These are phyloP conservation scores for Pagetopsis macropterus DNA, from an alignment of 2,797 vertebrate genomes.

Conservation along the genomic window DNA sequence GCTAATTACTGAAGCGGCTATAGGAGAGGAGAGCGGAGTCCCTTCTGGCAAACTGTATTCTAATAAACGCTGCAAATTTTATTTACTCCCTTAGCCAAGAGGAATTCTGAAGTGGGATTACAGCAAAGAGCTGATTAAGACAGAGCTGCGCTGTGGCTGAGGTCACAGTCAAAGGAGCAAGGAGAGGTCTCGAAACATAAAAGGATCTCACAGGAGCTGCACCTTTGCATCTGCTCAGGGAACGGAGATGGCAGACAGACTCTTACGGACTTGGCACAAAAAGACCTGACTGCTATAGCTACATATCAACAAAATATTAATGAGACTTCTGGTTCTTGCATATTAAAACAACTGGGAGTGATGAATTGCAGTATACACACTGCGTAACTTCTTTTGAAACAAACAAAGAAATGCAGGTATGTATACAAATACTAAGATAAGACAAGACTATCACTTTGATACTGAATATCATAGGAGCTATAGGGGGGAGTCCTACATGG, in stretches of 20 bases:
- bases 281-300: conserved; percentile 73
- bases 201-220: conserved; percentile 74
- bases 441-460: conserved; percentile 26
- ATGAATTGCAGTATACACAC: conserved; percentile 36
- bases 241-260: conserved; percentile 58
- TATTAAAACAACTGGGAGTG: conserved; percentile 56
- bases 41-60: conserved; percentile 84
- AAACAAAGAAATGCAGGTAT: conserved; percentile 30
- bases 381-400: conserved; percentile 22
- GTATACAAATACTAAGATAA: conserved; percentile 19
- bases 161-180: conserved; percentile 74
- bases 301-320: conserved; percentile 76
- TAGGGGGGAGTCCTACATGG: conserved; percentile 23
- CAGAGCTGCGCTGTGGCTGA: conserved; percentile 66
- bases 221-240: conserved; percentile 78
- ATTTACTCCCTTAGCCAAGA: conserved; percentile 83
- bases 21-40: conserved; percentile 80
- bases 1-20: conserved; percentile 86
- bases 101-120: conserved; percentile 84
- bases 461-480: conserved; percentile 20
- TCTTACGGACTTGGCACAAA: conserved; percentile 71
- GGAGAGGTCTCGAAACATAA: conserved; percentile 77
- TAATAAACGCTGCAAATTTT: conserved; percentile 86
- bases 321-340: conserved; percentile 69
- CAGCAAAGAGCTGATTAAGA: conserved; percentile 77